Evolutionary conservation across 2,113 vertebrate genomes (phyloP).

Genomic region (Chaenogobius annularis): DNA sequence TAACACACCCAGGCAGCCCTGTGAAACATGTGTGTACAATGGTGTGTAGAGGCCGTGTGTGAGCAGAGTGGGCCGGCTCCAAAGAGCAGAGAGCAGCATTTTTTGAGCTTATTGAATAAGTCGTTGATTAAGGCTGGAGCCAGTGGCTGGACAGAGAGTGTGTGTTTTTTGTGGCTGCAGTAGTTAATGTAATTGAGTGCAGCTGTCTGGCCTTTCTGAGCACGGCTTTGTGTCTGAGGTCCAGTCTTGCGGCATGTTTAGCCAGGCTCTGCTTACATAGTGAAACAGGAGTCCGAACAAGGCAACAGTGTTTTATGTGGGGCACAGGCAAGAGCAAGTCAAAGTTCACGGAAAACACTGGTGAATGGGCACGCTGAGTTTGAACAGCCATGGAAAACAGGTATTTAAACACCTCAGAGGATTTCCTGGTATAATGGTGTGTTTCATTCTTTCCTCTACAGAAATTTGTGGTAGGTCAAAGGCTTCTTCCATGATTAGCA

Average conservation of each 20-base stretch:
- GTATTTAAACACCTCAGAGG: constrained; percentile 1
- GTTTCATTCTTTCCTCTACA: not conserved
- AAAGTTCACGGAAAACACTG: constrained; percentile 4
- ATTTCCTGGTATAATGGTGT: not conserved
- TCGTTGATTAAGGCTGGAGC: constrained; percentile 68
- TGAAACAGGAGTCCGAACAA: constrained; percentile 55
- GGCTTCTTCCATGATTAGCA: not conserved
- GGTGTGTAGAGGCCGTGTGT: not conserved
- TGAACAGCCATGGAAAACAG: not conserved
- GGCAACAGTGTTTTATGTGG: constrained; percentile 54
- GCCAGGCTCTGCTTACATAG: constrained; percentile 61
- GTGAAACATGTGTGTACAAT: constrained; percentile 11
- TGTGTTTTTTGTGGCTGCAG: constrained; percentile 45
- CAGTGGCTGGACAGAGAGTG: constrained; percentile 58
- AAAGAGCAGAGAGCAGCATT: constrained; percentile 48
- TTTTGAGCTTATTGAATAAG: constrained; percentile 73
- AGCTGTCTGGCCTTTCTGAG: constrained; percentile 65
- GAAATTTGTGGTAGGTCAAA: not conserved
- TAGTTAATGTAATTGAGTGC: constrained; percentile 74
- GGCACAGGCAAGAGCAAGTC: not conserved
- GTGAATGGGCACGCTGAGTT: not conserved
- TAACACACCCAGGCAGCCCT: not conserved
- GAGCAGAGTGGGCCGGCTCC: not conserved
- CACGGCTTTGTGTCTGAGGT: constrained; percentile 66
- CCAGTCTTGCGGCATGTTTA: constrained; percentile 49